Evolutionary conservation across 1,140 invertebrate species (phyloP).

Genomic region (Habropoda laboriosa): DNA sequence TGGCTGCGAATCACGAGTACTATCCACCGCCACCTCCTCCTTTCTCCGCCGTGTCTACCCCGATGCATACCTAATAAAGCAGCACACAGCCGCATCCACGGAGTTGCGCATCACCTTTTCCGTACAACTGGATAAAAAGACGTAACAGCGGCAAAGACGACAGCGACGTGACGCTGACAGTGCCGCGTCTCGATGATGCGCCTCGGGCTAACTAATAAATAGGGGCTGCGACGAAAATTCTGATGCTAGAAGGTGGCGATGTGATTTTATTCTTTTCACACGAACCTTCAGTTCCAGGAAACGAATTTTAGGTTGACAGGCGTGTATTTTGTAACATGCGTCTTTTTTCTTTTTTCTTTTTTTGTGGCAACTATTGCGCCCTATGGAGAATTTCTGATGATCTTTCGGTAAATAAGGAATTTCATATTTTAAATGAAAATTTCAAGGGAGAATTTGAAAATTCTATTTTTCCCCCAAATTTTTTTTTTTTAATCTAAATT

Average conservation of each 20-base stretch:
- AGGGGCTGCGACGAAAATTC: not conserved
- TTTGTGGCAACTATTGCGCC: too few relatives aligned
- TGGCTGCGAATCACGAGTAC: constrained; percentile 67
- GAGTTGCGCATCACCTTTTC: constrained; percentile 65
- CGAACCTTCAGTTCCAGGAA: too few relatives aligned
- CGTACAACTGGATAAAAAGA: constrained; percentile 53
- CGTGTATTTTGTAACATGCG: too few relatives aligned
- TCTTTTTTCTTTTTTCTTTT: too few relatives aligned
- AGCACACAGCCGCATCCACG: constrained; percentile 62
- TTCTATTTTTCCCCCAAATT: too few relatives aligned
- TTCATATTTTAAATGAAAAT: too few relatives aligned
- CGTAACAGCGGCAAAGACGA: constrained; percentile 33
- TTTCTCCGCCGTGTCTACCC: constrained; percentile 54
- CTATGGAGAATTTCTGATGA: too few relatives aligned
- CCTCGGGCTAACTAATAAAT: constrained; percentile 11
- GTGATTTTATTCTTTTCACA: not conserved
- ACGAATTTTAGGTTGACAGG: too few relatives aligned
- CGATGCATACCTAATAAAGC: constrained; percentile 79
- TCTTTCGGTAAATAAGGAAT: too few relatives aligned
- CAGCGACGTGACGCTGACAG: constrained; percentile 25
- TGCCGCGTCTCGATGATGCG: constrained; percentile 17
- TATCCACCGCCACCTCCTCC: constrained; percentile 56
- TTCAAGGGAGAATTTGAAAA: too few relatives aligned
- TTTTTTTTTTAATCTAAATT: too few relatives aligned
- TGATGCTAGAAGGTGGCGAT: not conserved